Evolutionary conservation across 2,797 vertebrate genomes (phyloP).

Genomic region (Glyptemys insculpta): DNA sequence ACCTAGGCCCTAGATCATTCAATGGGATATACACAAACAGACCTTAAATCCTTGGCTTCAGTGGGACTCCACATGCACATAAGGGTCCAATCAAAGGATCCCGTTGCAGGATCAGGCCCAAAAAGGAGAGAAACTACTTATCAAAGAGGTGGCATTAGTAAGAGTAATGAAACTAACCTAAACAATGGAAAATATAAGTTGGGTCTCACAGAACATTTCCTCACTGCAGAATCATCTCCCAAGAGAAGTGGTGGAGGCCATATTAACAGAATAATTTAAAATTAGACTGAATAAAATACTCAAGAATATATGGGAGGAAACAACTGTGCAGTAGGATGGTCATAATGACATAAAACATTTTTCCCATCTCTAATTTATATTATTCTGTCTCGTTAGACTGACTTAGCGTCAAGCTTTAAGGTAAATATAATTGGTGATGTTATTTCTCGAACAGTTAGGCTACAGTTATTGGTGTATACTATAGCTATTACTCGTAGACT

Average conservation of each 20-base stretch:
- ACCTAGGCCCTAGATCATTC: not conserved
- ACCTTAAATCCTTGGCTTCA: not conserved
- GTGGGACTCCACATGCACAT: not conserved
- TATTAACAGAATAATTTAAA: not conserved
- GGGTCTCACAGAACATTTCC: not conserved
- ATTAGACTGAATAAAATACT: not conserved
- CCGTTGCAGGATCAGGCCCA: not conserved
- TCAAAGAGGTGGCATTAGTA: accelerated
- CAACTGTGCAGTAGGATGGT: not conserved
- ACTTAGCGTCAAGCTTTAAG: not conserved
- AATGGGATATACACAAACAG: not conserved
- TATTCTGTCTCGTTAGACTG: not conserved
- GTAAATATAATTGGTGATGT: not conserved
- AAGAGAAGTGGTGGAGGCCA: not conserved
- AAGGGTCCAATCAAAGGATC: not conserved
- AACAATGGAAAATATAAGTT: not conserved
- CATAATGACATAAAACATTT: not conserved
- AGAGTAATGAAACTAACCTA: accelerated
- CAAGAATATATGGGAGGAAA: not conserved
- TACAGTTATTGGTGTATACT: not conserved
- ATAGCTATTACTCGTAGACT: not conserved
- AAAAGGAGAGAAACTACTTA: accelerated
- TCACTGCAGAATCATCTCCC: not conserved
- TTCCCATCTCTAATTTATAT: not conserved
- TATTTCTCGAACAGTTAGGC: not conserved